phyloP scores from a whole-genome alignment of 2,888 invertebrate genomes.

The Drosophila ezoana region DNA sequence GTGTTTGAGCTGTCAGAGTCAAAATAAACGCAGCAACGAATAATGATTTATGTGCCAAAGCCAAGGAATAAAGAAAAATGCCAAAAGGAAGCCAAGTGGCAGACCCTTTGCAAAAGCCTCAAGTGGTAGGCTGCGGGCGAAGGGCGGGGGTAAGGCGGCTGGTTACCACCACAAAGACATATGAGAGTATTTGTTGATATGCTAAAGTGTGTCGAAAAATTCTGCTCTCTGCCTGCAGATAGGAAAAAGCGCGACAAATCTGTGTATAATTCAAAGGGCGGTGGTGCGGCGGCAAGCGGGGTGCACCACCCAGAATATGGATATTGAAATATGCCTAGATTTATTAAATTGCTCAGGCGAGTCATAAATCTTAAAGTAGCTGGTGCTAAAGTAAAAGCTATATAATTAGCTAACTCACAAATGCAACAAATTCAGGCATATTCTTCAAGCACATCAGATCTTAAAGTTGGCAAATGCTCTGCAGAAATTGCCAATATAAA shows the following conservation, averaged over 20 bases:
- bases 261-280: constrained; percentile 52
- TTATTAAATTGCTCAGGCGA: constrained; percentile 47
- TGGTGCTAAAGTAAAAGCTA: constrained; percentile 7
- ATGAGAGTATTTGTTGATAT: constrained; percentile 58
- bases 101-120: constrained; percentile 25
- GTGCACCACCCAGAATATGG: constrained; percentile 11
- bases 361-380: constrained; percentile 52
- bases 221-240: constrained; percentile 18
- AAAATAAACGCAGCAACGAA: constrained; percentile 74
- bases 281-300: background rate
- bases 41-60: constrained; percentile 68
- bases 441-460: background rate
- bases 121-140: background rate
- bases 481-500: constrained; percentile 37
- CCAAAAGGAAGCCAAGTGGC: constrained; percentile 30
- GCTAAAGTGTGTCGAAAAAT: constrained; percentile 37
- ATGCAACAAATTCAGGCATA: background rate
- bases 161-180: constrained; percentile 24
- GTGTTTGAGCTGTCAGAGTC: constrained; percentile 73
- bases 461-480: constrained; percentile 21
- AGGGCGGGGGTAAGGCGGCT: background rate
- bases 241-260: constrained; percentile 69
- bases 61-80: constrained; percentile 36
- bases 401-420: constrained; percentile 23
- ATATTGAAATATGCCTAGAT: constrained; percentile 49